Percentiles rank a stretch among this genome's conserved stretches.
phyloP scores from a whole-genome alignment of 2,113 vertebrate species.

The Dicaeum eximium region DNA sequence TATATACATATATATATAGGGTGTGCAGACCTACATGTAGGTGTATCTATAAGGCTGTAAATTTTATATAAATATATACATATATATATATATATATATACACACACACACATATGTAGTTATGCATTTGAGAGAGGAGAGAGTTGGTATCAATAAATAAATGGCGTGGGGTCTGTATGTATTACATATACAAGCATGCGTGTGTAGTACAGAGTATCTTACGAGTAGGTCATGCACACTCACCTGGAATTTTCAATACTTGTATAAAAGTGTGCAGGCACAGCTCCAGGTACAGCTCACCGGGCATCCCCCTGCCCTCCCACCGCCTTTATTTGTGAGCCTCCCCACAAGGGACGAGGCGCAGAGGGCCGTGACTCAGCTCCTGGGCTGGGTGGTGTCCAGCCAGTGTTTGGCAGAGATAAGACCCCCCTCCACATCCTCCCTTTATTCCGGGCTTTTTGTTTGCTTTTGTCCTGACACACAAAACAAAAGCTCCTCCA shows the following conservation, averaged over 20 bases:
- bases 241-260: accelerated
- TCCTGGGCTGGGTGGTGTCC: slow-evolving; percentile 30
- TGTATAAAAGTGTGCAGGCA: accelerated
- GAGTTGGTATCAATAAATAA: neutral
- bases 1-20: too few relatives aligned
- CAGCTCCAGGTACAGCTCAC: accelerated
- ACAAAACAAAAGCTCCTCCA: neutral
- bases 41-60: neutral
- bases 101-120: accelerated
- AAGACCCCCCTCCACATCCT: slow-evolving; percentile 24
- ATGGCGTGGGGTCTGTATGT: neutral
- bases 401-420: slow-evolving; percentile 23
- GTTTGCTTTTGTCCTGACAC: slow-evolving; percentile 12
- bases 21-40: neutral
- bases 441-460: slow-evolving; percentile 55
- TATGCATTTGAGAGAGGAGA: neutral
- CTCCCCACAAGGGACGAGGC: neutral
- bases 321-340: accelerated
- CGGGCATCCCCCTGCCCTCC: neutral
- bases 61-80: neutral
- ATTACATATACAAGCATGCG: accelerated
- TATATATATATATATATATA: too few relatives aligned
- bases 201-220: neutral
- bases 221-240: accelerated
- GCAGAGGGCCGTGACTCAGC: slow-evolving; percentile 36